These are phyloP conservation scores for Apamea sordens DNA, from an alignment of 2,888 invertebrate genomes.

Conservation along the genomic window DNA sequence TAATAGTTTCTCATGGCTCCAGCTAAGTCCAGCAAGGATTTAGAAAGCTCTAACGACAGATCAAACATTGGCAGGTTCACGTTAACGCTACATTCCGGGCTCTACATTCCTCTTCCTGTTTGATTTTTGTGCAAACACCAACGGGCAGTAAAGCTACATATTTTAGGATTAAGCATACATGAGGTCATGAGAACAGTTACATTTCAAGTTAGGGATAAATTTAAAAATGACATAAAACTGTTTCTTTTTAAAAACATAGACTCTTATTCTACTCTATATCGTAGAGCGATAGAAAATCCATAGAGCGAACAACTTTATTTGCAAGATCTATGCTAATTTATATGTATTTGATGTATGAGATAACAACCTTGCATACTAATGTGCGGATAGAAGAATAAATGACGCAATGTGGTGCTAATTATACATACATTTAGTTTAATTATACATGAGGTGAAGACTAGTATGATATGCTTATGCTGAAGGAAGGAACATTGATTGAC, in stretches of 20 bases:
- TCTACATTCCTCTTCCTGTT: constrained; percentile 84
- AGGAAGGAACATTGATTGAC: neutral
- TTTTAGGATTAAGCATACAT: constrained; percentile 49
- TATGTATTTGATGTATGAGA: constrained; percentile 52
- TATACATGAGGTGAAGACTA: neutral
- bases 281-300: constrained; percentile 19
- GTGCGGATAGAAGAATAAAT: constrained; percentile 39
- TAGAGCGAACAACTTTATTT: constrained; percentile 29
- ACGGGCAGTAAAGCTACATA: constrained; percentile 66
- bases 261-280: neutral
- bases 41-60: constrained; percentile 84
- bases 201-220: constrained; percentile 13
- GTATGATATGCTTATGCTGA: neutral
- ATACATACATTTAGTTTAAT: constrained; percentile 31
- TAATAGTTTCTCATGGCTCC: constrained; percentile 38
- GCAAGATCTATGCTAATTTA: constrained; percentile 42
- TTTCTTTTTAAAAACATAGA: neutral
- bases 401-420: constrained; percentile 47
- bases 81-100: constrained; percentile 81
- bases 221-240: neutral
- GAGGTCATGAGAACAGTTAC: constrained; percentile 41
- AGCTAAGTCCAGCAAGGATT: constrained; percentile 76
- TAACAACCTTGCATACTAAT: constrained; percentile 50
- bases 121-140: constrained; percentile 78
- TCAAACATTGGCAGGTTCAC: constrained; percentile 83